phyloP scores from a whole-genome alignment of 2,888 invertebrate species.

The Drosophila bunnanda region DNA sequence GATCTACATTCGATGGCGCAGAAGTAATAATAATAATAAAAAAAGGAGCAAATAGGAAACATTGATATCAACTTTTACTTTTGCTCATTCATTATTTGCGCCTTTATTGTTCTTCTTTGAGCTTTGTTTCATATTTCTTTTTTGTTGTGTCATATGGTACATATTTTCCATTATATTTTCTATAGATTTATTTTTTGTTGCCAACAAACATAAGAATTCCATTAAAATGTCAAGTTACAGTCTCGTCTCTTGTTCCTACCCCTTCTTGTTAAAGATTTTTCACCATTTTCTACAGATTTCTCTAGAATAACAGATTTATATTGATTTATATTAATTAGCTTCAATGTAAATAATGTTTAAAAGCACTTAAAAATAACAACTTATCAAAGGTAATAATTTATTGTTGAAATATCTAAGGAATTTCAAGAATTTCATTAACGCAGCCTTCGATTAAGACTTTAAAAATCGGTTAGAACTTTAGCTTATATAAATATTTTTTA shows the following conservation, averaged over 20 bases:
- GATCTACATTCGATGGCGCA: slow-evolving; percentile 18
- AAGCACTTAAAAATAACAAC: background rate
- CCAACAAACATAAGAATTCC: slow-evolving; percentile 64
- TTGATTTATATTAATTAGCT: too few species aligned
- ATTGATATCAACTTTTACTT: slow-evolving; percentile 34
- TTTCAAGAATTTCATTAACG: background rate
- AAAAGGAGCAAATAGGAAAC: background rate
- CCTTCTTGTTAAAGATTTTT: background rate
- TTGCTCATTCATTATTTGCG: slow-evolving; percentile 14
- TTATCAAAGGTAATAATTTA: background rate
- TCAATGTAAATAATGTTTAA: background rate
- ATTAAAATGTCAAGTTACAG: slow-evolving; percentile 72
- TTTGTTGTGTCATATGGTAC: background rate
- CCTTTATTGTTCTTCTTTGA: slow-evolving; percentile 1
- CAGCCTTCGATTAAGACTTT: background rate
- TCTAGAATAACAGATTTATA: background rate
- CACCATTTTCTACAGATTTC: background rate
- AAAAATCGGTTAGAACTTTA: too few species aligned
- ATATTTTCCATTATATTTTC: slow-evolving; percentile 1
- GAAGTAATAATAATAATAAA: background rate
- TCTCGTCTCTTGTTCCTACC: background rate
- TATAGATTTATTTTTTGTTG: slow-evolving; percentile 17
- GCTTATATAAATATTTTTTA: too few species aligned
- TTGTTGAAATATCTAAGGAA: background rate
- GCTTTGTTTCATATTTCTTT: slow-evolving; percentile 1